phyloP scores from a whole-genome alignment of 1,140 invertebrate genomes.

The Caenorhabditis tropicalis region DNA sequence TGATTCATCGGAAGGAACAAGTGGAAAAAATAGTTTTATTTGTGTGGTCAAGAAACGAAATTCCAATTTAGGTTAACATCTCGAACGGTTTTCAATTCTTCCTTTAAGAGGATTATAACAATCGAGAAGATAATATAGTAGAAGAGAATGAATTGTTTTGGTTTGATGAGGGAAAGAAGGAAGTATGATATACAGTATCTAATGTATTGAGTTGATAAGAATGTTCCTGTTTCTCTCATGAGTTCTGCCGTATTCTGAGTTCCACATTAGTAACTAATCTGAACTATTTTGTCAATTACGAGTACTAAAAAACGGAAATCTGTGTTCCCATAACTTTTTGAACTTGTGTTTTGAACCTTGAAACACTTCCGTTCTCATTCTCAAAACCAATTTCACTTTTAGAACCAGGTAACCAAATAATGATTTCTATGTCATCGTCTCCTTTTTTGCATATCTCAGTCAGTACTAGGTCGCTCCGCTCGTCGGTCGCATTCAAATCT shows the following conservation, averaged over 20 bases:
- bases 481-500: slow-evolving; percentile 1
- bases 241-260: too few relatives aligned
- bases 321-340: too few relatives aligned
- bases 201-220: too few relatives aligned
- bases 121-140: neutral
- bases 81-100: neutral
- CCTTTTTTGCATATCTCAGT: neutral
- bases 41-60: neutral
- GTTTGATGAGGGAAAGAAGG: too few relatives aligned
- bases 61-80: slow-evolving; percentile 1
- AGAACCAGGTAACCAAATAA: slow-evolving; percentile 35
- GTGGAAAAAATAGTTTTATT: too few relatives aligned
- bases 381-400: neutral
- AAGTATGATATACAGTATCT: too few relatives aligned
- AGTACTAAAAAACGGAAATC: too few relatives aligned
- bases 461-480: neutral
- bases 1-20: neutral
- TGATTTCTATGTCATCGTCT: slow-evolving; percentile 31
- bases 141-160: too few relatives aligned
- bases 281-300: too few relatives aligned
- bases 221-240: too few relatives aligned
- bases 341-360: too few relatives aligned
- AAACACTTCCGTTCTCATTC: neutral
- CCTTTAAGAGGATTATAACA: neutral
- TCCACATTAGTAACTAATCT: too few relatives aligned